Conservation (phyloP, 1,140 invertebrate species). For the Drosophila quadrilineata region DNA sequence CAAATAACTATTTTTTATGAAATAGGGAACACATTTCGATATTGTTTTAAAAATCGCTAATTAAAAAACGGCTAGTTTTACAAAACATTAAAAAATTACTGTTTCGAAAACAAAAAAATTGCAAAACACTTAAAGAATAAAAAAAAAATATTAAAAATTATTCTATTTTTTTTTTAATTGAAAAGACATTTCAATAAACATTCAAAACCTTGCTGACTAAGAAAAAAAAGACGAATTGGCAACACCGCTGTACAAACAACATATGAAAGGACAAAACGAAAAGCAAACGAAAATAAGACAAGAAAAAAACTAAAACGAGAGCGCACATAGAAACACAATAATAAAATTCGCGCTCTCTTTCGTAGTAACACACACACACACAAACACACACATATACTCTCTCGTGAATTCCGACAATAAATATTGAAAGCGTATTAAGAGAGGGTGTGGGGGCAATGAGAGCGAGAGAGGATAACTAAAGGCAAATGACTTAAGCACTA, state of each 20-base stretch:
- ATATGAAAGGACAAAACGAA: neutral
- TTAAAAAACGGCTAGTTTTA: no score
- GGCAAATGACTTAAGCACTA: slow-evolving; percentile 17
- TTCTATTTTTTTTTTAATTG: no score
- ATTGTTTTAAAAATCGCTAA: no score
- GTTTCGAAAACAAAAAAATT: neutral
- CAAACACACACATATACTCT: no score
- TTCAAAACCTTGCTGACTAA: no score
- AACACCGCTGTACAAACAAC: slow-evolving; percentile 25
- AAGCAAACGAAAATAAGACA: neutral
- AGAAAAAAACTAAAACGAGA: slow-evolving; percentile 5
- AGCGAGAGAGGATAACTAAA: neutral
- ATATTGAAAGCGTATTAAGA: slow-evolving; percentile 47
- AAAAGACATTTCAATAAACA: neutral
- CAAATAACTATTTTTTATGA: no score
- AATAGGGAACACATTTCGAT: no score
- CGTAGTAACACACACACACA: neutral
- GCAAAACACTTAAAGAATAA: neutral
- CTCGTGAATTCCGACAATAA: slow-evolving; percentile 13
- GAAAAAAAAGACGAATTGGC: neutral
- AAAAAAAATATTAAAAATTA: no score
- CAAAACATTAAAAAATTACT: no score
- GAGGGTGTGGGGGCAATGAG: neutral
- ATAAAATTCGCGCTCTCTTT: slow-evolving; percentile 1
- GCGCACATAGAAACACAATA: neutral